Evolutionary conservation across 2,888 invertebrate genomes (phyloP).

Genomic region (Molorchus minor): DNA sequence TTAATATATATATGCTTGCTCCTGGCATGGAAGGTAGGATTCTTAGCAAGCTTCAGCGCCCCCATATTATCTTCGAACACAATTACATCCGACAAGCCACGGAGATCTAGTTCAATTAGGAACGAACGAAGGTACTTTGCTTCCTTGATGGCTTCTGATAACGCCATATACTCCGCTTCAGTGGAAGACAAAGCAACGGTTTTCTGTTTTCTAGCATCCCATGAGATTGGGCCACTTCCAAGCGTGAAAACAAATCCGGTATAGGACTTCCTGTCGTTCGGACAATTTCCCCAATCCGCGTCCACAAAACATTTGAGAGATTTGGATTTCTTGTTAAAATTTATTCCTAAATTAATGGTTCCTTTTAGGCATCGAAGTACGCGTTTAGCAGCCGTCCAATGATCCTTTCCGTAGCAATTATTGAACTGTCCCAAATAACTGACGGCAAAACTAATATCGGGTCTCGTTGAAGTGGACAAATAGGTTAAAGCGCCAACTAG

Average conservation of each 20-base stretch:
- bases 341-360: conserved; percentile 1
- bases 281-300: conserved; percentile 13
- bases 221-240: background rate
- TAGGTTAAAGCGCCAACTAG: conserved; percentile 6
- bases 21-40: too few species aligned
- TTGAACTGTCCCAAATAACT: background rate
- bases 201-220: conserved; percentile 17
- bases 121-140: background rate
- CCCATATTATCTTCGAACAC: background rate
- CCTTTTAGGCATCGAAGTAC: conserved; percentile 1
- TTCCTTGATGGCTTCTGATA: conserved; percentile 1
- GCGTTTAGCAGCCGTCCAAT: background rate
- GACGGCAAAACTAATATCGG: conserved; percentile 13
- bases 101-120: background rate
- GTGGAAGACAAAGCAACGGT: conserved; percentile 9
- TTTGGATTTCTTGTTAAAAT: background rate
- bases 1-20: background rate
- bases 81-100: background rate
- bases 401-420: background rate
- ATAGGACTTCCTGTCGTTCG: too few species aligned
- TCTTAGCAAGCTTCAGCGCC: background rate
- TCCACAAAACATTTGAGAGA: conserved; percentile 1
- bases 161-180: conserved; percentile 8
- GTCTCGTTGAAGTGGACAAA: background rate
- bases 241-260: conserved; percentile 2